Conservation (phyloP, 2,113 vertebrate genomes). For the Oncorhynchus keta region DNA sequence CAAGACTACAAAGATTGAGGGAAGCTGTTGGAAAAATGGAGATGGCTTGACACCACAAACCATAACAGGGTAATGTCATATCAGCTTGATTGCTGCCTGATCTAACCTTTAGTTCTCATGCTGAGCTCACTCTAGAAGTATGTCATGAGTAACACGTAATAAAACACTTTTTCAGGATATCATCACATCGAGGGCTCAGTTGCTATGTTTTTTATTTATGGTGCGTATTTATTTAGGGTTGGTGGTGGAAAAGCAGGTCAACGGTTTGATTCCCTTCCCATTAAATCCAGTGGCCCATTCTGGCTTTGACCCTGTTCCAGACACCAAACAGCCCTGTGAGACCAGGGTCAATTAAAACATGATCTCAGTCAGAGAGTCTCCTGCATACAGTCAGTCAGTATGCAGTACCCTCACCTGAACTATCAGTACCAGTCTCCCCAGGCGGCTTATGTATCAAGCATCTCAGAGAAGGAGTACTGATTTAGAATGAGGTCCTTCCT, state of each 20-base stretch:
- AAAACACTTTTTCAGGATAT: not conserved
- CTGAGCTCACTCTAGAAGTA: not conserved
- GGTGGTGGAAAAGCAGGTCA: not conserved
- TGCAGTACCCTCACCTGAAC: not conserved
- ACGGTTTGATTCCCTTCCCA: not conserved
- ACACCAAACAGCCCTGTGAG: slow-evolving; percentile 4
- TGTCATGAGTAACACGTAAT: not conserved
- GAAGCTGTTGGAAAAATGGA: too few species aligned
- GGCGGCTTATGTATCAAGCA: too few species aligned
- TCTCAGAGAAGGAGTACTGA: too few species aligned
- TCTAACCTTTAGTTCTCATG: not conserved
- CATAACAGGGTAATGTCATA: too few species aligned
- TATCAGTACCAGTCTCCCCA: not conserved
- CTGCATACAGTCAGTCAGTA: slow-evolving; percentile 2
- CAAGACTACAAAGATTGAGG: too few species aligned
- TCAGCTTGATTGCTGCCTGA: not conserved
- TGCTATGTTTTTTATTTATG: not conserved
- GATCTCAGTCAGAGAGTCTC: slow-evolving; percentile 24
- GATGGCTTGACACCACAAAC: too few species aligned
- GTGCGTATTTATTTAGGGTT: not conserved
- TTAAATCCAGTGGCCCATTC: slow-evolving; percentile 4
- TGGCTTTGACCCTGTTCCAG: slow-evolving; percentile 36
- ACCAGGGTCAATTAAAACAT: slow-evolving; percentile 44
- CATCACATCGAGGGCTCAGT: not conserved
- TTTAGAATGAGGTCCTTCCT: too few species aligned